A percentile compares a stretch with the other conserved stretches of the same genome.
phyloP scores from a whole-genome alignment of 2,888 invertebrate species.

The Leucophora obtusa region DNA sequence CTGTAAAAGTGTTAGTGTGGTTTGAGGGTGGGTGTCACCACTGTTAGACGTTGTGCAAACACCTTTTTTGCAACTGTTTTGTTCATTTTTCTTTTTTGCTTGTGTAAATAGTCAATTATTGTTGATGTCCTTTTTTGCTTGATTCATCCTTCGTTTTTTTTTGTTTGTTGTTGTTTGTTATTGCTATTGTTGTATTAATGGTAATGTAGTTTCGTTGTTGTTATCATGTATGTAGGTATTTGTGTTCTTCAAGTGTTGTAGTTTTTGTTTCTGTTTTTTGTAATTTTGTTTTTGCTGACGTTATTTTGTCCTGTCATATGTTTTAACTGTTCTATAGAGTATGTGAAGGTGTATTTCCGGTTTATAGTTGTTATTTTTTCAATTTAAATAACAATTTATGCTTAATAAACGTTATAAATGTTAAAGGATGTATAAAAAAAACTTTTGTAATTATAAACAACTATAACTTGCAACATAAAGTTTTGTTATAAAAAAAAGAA shows the following conservation, averaged over 20 bases:
- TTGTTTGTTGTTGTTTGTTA: background rate
- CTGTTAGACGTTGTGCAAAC: background rate
- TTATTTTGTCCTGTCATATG: constrained; percentile 39
- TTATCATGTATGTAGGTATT: background rate
- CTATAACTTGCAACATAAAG: constrained; percentile 19
- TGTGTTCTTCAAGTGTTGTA: constrained; percentile 19
- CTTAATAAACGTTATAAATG: constrained; percentile 25
- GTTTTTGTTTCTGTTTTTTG: background rate
- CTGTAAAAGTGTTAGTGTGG: background rate
- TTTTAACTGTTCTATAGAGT: background rate
- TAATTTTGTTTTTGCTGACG: constrained; percentile 14
- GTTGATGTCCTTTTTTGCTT: constrained; percentile 50
- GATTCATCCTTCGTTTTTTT: constrained; percentile 17
- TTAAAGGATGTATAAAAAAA: background rate
- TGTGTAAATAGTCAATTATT: constrained; percentile 51
- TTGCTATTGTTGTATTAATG: constrained; percentile 19
- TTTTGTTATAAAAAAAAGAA: background rate
- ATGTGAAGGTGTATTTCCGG: constrained; percentile 8
- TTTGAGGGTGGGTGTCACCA: background rate
- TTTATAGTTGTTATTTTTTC: constrained; percentile 14
- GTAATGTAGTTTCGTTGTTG: background rate
- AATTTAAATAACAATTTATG: constrained; percentile 33
- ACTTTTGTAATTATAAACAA: constrained; percentile 20
- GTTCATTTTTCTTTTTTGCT: background rate
- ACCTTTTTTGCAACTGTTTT: background rate